These are phyloP conservation scores for Trachythela sp. DNA, from an alignment of 64 coral and sea anemone genomes.

Conservation along the genomic window DNA sequence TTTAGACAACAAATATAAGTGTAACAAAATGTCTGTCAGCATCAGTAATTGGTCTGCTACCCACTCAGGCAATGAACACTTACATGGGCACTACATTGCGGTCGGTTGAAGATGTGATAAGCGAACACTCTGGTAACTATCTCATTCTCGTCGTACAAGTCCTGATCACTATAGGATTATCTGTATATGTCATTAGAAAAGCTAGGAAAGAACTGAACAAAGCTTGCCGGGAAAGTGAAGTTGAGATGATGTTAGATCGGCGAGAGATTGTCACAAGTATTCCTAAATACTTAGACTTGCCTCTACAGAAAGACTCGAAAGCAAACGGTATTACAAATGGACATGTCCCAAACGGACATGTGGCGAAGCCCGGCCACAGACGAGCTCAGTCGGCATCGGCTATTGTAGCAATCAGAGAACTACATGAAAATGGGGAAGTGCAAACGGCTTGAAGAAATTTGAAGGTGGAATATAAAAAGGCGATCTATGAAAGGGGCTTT, in stretches of 20 bases:
- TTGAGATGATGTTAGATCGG: constrained; percentile 31
- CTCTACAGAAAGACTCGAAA: neutral
- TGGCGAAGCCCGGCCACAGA: constrained; percentile 58
- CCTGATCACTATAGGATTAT: constrained; percentile 64
- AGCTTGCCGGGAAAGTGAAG: constrained; percentile 76
- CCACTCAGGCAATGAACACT: constrained; percentile 88
- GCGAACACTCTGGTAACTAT: constrained; percentile 75
- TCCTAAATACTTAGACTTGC: neutral
- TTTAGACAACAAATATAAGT: constrained; percentile 81
- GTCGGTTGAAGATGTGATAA: constrained; percentile 84
- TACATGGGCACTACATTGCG: constrained; percentile 95
- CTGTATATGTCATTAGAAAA: constrained; percentile 77
- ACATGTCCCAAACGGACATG: constrained; percentile 66
- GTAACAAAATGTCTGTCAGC: constrained; percentile 69
- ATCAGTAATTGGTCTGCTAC: constrained; percentile 83
- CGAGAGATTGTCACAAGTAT: neutral
- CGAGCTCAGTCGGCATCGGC: constrained; percentile 85
- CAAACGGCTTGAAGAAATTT: neutral
- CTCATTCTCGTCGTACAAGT: constrained; percentile 77
- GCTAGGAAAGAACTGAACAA: constrained; percentile 84
- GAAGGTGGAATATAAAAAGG: neutral
- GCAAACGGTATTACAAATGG: constrained; percentile 3
- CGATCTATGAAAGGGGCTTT: neutral
- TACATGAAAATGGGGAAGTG: neutral
- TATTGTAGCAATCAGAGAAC: constrained; percentile 48